Evolutionary conservation across 2,113 vertebrate genomes (phyloP), one percentile per base, ranked within the genome.

Genomic region (Aegithalos caudatus): DNA sequence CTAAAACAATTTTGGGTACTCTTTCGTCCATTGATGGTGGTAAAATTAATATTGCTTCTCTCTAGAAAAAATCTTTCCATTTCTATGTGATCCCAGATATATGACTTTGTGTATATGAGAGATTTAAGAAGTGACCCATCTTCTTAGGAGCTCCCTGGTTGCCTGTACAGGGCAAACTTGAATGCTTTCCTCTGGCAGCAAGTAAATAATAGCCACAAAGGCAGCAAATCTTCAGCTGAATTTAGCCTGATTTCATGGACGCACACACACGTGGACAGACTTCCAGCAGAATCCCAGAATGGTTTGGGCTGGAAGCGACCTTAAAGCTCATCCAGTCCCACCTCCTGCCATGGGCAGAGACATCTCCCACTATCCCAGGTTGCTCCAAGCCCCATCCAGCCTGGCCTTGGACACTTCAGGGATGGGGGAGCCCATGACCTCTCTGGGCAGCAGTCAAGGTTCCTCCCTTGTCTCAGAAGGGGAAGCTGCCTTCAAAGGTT

Each of bases 301-400:
- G 22, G 14, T 61, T 35, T 76, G 40, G 25, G 25, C 31, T 76
- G 35, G 25, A 82, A 61, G 31, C 9, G 10, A 16, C 17, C 25
- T 61, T 54, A 22, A 76, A 69, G 25, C 35, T 69, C 54, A 40
- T 48, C 21, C 31, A 21, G 0, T 40, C 10, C 54, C 54, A 67
- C 9, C 11, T 13, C 16, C 13, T 61, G 38, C 24, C 29, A 3
- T 25, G 53, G 33, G 5, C 69, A 60, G 53, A 16, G n/a, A 15
- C 45, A 82, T 11, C 29, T 67, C 12, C 24, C 24, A 19, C 47
- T 47, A 4, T 6, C 11, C 21, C 70, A 61, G 21, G 53, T 1
- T 82, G n/a, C 29, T 42, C n/a, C 40, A 40, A 67, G 38, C 14
- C 24, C 15, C 1, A 0, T 54, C 54, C 54, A 67, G 0, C 11